Percentiles rank a stretch among this genome's conserved stretches.
phyloP scores from a whole-genome alignment of 2,113 vertebrate genomes.

The Terrapene triunguis region DNA sequence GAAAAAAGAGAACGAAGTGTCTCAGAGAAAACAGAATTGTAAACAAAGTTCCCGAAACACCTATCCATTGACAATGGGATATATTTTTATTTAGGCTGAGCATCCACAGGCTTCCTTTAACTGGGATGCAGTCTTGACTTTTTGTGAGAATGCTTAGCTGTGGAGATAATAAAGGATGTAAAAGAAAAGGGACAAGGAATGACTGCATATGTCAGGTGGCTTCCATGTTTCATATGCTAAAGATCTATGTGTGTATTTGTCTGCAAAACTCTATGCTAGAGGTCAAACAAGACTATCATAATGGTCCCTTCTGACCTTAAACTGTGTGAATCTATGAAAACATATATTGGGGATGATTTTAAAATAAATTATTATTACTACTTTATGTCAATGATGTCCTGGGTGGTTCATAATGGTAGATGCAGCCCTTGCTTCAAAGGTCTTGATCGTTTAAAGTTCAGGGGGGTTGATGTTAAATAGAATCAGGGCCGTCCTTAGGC shows the following conservation, averaged over 20 bases:
- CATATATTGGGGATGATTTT: neutral
- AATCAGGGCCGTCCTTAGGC: too few species aligned
- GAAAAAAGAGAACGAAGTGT: slow-evolving; percentile 15
- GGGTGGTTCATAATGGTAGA: neutral
- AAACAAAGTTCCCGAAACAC: slow-evolving; percentile 70
- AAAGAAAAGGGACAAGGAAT: neutral
- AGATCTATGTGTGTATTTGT: neutral
- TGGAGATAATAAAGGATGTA: neutral
- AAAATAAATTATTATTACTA: neutral
- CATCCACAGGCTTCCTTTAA: neutral
- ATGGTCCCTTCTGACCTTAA: neutral
- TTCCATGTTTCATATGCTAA: neutral
- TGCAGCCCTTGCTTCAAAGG: neutral
- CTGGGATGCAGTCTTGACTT: slow-evolving; percentile 30
- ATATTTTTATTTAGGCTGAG: slow-evolving; percentile 69
- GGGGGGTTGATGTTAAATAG: neutral
- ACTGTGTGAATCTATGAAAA: neutral
- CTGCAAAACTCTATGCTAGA: neutral
- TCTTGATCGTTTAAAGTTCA: neutral
- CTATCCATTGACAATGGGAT: slow-evolving; percentile 26
- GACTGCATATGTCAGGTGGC: neutral
- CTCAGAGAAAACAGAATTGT: slow-evolving; percentile 67
- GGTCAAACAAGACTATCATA: neutral
- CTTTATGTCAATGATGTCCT: neutral
- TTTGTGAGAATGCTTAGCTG: neutral